Evolutionary conservation across 2,888 invertebrate genomes (phyloP).

Genomic region (Hypomecis punctinalis): DNA sequence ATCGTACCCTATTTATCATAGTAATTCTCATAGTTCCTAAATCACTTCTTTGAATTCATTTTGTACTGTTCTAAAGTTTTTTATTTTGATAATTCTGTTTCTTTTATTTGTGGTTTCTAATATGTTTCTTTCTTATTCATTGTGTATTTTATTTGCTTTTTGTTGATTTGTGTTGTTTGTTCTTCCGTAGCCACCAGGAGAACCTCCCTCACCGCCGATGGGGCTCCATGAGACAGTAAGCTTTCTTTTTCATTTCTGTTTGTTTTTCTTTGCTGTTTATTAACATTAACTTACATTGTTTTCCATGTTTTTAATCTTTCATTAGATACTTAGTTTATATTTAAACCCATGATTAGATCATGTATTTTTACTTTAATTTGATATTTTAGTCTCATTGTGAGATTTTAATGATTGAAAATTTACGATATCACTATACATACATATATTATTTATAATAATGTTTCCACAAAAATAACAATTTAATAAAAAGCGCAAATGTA

Average conservation of each 20-base stretch:
- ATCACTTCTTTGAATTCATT: constrained; percentile 7
- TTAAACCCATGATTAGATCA: too few relatives aligned
- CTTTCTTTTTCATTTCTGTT: constrained; percentile 48
- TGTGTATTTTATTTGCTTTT: constrained; percentile 47
- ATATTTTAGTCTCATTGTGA: too few relatives aligned
- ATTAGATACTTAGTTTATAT: background rate
- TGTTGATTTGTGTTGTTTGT: constrained; percentile 61
- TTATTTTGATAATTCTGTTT: background rate
- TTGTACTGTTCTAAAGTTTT: constrained; percentile 14
- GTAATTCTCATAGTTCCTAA: background rate
- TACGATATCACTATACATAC: too few relatives aligned
- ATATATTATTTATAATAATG: too few relatives aligned
- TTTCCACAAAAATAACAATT: too few relatives aligned
- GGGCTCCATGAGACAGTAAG: constrained; percentile 86
- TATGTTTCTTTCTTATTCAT: constrained; percentile 38
- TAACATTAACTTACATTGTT: background rate
- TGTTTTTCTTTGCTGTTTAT: constrained; percentile 5
- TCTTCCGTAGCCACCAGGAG: constrained; percentile 81
- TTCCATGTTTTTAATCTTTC: background rate
- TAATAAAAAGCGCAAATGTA: too few relatives aligned
- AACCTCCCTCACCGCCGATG: constrained; percentile 82
- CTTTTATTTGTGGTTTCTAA: constrained; percentile 19
- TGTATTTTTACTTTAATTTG: too few relatives aligned
- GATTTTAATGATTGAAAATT: too few relatives aligned
- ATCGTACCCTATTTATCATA: background rate